These are phyloP conservation scores for Suricata suricatta DNA, from an alignment of 2,113 vertebrate species.

Conservation along the genomic window DNA sequence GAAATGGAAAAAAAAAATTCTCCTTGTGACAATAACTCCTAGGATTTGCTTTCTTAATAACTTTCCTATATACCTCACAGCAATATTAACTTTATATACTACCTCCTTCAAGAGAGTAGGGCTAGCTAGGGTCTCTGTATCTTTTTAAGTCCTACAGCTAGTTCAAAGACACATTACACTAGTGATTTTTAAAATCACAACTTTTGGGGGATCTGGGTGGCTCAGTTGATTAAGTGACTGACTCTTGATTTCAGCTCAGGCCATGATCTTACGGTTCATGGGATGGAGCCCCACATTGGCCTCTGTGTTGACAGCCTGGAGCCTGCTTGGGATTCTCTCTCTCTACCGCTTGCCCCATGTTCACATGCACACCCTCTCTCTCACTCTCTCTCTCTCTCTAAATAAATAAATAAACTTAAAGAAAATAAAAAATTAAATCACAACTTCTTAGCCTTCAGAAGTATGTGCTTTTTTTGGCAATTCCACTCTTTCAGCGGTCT, in stretches of 20 bases:
- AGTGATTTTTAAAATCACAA: not conserved
- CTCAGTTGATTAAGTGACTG: no score
- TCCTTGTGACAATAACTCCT: not conserved
- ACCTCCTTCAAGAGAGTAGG: not conserved
- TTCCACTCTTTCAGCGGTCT: not conserved
- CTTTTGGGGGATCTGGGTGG: not conserved
- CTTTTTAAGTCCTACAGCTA: rapidly evolving
- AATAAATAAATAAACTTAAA: no score
- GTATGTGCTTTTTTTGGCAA: not conserved
- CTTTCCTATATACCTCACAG: not conserved
- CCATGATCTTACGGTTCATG: no score
- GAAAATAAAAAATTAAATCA: not conserved
- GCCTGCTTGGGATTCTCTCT: no score
- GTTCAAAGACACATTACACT: not conserved
- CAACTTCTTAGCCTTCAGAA: not conserved
- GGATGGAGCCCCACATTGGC: no score
- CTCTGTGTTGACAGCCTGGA: no score
- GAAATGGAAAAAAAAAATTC: not conserved
- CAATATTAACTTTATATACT: not conserved
- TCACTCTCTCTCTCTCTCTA: no score
- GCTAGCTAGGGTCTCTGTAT: not conserved
- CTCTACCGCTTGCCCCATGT: no score
- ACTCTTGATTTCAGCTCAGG: no score
- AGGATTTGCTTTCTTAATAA: not conserved
- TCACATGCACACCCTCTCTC: no score